Evolutionary conservation across 2,888 invertebrate species (phyloP).

Genomic region (Orthosia cruda): DNA sequence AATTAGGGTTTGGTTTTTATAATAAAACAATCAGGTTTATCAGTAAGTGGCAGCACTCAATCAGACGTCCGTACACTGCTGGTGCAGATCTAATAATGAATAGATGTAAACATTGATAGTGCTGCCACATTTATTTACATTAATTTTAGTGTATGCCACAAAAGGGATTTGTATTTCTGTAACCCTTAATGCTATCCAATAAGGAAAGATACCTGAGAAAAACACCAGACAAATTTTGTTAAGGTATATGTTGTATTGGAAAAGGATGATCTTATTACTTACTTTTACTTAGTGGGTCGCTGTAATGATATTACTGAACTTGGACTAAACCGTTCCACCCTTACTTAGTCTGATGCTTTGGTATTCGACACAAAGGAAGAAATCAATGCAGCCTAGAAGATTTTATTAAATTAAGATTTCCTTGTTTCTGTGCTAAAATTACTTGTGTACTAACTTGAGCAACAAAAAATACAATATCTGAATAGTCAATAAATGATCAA

Average conservation of each 20-base stretch:
- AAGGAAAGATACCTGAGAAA: slow-evolving; percentile 68
- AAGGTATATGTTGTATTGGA: slow-evolving; percentile 75
- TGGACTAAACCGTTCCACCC: slow-evolving; percentile 63
- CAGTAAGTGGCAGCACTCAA: too few relatives aligned
- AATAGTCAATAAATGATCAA: neutral
- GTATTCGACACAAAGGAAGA: slow-evolving; percentile 54
- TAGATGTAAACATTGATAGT: too few relatives aligned
- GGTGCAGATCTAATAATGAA: too few relatives aligned
- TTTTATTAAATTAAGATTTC: slow-evolving; percentile 32
- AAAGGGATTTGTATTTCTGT: slow-evolving; percentile 58
- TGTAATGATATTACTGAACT: slow-evolving; percentile 82
- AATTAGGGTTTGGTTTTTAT: too few relatives aligned
- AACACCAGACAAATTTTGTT: slow-evolving; percentile 77
- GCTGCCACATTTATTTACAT: too few relatives aligned
- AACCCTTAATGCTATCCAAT: slow-evolving; percentile 61
- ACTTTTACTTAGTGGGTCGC: slow-evolving; percentile 79
- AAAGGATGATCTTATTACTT: slow-evolving; percentile 80
- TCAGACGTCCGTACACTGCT: too few relatives aligned
- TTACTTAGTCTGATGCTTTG: slow-evolving; percentile 71
- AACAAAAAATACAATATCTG: neutral
- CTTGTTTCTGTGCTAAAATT: neutral
- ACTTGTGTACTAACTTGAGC: neutral
- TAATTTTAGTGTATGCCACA: too few relatives aligned
- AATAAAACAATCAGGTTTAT: too few relatives aligned
- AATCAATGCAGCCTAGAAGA: slow-evolving; percentile 27